phyloP scores from a whole-genome alignment of 2,113 vertebrate genomes.

The Triplophysa tibetana region DNA sequence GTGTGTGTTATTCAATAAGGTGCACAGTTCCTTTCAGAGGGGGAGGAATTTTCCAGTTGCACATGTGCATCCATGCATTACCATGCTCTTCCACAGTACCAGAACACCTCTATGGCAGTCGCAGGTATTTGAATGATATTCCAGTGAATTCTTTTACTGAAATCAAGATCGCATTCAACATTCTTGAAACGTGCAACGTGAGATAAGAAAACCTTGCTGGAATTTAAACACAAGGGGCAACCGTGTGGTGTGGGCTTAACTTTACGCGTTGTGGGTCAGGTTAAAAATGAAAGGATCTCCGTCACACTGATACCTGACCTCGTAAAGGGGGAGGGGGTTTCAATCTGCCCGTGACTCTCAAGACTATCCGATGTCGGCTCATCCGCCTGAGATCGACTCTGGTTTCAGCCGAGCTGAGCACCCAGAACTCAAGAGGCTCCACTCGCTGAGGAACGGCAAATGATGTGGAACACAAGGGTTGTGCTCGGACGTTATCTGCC shows the following conservation, averaged over 20 bases:
- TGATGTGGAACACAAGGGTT: conserved; percentile 20
- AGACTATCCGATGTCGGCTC: conserved; percentile 51
- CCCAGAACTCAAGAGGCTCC: conserved; percentile 29
- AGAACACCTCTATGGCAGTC: background rate
- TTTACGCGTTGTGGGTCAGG: background rate
- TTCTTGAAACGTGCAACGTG: background rate
- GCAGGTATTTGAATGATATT: conserved; percentile 1
- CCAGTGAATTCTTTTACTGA: background rate
- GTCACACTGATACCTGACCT: conserved; percentile 35
- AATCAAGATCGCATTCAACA: background rate
- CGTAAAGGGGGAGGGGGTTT: background rate
- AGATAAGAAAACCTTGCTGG: background rate
- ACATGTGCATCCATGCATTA: background rate
- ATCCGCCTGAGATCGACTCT: conserved; percentile 20
- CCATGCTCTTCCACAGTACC: background rate
- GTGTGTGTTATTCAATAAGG: background rate
- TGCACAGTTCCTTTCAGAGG: background rate
- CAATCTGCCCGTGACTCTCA: conserved; percentile 50
- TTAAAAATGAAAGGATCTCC: conserved; percentile 26
- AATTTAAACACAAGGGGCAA: background rate
- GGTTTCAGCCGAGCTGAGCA: conserved; percentile 41
- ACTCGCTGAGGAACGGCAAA: background rate
- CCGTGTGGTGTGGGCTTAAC: background rate
- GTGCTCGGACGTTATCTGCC: conserved; percentile 40
- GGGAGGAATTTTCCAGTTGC: background rate